Base-by-base conservation (phyloP, 2,113 vertebrate species). In the Charina bottae region DNA sequence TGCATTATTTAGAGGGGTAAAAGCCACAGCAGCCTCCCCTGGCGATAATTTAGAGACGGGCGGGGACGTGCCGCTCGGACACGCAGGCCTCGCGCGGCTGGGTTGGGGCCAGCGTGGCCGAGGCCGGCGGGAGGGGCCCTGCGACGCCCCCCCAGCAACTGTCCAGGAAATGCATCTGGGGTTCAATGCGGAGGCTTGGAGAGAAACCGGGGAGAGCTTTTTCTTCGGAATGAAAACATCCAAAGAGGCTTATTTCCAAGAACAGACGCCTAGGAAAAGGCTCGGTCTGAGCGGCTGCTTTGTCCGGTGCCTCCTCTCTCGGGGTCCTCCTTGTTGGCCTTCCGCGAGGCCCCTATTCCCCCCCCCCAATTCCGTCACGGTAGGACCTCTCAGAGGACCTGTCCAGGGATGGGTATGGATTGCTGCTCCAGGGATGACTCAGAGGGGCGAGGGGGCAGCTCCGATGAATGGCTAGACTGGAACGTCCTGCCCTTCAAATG, bases 1-100 rank as follows among this genome's bases (percentile, higher is more conserved):
- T 96, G 95, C 95, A 94, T 97, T 96, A 96, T 96, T 96, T 94
- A 96, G 94, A 56, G 15, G 88, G 90, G 92, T 88, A 92, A 92
- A 93, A 87, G 90, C 88, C 90, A 87, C 90, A 13, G 83, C 19
- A 26, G 92, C 93, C 89, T 94, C 60, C 90, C 93, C 90, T n/a
- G 10, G 90, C 88, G 90, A 6, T 0, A n/a, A 46, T 8, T 19
- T 84, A 1, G 9, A 87, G 83, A 21, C 15, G 88, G 15, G 72
- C 3, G 19, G 2, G 92, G 28, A 8, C 42, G 53, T 72, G 88
- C 54, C 6, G 6, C 19, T 33, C 2, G 26, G 83, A 8, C 15
- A 49, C 13, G 12, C 26, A 78, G 62, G 62, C 59, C 1, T 37
- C 78, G 83, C 28, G 6, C 1, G 46, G 19, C 21, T 49, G 86